phyloP scores from a whole-genome alignment of 2,888 invertebrate genomes.

The Trichogramma evanescens region DNA sequence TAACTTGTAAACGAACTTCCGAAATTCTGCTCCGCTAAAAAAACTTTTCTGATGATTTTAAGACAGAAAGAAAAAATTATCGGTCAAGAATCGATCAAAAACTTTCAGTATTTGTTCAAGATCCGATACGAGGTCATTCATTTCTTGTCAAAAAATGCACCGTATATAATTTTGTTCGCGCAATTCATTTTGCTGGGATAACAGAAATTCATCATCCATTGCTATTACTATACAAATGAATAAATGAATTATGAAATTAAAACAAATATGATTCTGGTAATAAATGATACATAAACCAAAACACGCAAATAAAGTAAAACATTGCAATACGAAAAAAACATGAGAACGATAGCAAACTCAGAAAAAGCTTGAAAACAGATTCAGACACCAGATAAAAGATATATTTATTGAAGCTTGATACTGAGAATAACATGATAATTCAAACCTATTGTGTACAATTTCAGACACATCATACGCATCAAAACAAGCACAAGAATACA shows the following conservation, averaged over 20 bases:
- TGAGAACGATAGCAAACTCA: background rate
- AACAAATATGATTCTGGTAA: background rate
- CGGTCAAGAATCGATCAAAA: too few relatives aligned
- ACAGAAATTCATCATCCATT: background rate
- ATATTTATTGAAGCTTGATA: background rate
- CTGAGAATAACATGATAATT: slow-evolving; percentile 24
- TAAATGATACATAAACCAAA: background rate
- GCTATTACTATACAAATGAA: background rate
- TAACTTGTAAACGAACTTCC: too few relatives aligned
- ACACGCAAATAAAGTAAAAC: background rate
- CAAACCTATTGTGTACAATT: slow-evolving; percentile 42
- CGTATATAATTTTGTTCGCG: background rate
- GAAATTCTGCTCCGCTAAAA: too few relatives aligned
- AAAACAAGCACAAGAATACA: slow-evolving; percentile 38
- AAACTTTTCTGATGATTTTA: too few relatives aligned
- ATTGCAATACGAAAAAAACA: background rate
- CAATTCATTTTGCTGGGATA: too few relatives aligned
- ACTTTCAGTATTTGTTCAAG: too few relatives aligned
- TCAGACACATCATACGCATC: slow-evolving; percentile 45
- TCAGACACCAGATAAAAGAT: background rate
- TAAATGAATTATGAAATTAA: background rate
- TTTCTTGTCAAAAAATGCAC: background rate
- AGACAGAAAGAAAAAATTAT: too few relatives aligned
- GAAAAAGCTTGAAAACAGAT: background rate
- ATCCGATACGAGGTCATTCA: background rate